Percentiles rank a stretch among this genome's conserved stretches.
phyloP scores from a whole-genome alignment of 2,797 vertebrate species.

The Hirundo rustica region DNA sequence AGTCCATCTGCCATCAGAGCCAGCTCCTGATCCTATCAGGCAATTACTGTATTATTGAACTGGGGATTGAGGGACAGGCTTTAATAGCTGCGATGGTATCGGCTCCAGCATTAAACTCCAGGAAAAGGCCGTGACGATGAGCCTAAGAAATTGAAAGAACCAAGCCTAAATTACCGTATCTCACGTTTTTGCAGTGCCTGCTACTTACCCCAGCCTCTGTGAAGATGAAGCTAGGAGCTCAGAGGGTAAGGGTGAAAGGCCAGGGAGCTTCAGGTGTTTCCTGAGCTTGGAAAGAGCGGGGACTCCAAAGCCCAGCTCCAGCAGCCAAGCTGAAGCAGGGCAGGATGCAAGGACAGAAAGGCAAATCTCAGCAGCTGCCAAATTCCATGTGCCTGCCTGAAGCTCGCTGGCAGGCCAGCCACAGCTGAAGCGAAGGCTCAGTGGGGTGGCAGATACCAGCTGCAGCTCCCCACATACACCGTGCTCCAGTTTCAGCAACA shows the following conservation, averaged over 20 bases:
- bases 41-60: slow-evolving; percentile 30
- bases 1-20: slow-evolving; percentile 12
- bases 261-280: accelerated
- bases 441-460: neutral
- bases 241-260: neutral
- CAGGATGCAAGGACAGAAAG: neutral
- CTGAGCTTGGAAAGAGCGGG: neutral
- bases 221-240: neutral
- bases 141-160: neutral
- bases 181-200: neutral
- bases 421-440: neutral
- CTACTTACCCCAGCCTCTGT: neutral
- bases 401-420: neutral
- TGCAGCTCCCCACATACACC: neutral
- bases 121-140: neutral
- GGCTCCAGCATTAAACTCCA: neutral
- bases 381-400: accelerated
- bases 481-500: neutral
- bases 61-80: slow-evolving; percentile 13
- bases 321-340: neutral
- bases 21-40: slow-evolving; percentile 37
- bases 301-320: neutral
- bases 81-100: neutral
- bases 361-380: neutral
- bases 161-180: neutral